These are phyloP conservation scores for Malacoraja senta DNA, from an alignment of 2,797 vertebrate species.

Conservation along the genomic window DNA sequence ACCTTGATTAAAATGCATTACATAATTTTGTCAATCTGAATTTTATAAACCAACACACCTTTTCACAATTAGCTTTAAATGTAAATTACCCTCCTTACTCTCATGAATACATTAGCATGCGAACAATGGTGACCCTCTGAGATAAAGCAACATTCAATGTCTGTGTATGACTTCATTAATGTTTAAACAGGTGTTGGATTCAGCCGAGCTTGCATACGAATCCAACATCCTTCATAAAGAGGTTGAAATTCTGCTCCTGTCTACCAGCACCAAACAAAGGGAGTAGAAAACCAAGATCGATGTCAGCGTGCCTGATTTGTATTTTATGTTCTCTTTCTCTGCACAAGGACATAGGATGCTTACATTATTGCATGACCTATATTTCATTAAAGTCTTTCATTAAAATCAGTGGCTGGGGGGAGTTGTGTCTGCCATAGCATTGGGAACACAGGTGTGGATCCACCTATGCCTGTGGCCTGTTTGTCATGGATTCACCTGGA, in stretches of 20 bases:
- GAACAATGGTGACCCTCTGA: not conserved
- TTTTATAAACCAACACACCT: constrained; percentile 15
- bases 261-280: not conserved
- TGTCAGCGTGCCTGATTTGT: not conserved
- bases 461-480: no score
- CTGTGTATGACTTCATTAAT: not conserved
- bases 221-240: not conserved
- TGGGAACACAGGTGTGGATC: no score
- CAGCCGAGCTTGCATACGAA: not conserved
- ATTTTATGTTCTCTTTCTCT: not conserved
- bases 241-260: not conserved
- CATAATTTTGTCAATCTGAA: not conserved
- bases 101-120: constrained; percentile 18
- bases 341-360: not conserved
- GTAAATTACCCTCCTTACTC: not conserved
- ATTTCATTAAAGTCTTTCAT: not conserved
- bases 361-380: not conserved
- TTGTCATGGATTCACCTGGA: no score
- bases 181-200: constrained; percentile 30
- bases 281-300: not conserved
- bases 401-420: not conserved
- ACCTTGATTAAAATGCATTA: constrained; percentile 18
- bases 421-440: no score
- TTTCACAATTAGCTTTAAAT: not conserved
- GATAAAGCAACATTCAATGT: constrained; percentile 20